Conservation (phyloP, 1,140 invertebrate genomes). For the Magallana gigas region DNA sequence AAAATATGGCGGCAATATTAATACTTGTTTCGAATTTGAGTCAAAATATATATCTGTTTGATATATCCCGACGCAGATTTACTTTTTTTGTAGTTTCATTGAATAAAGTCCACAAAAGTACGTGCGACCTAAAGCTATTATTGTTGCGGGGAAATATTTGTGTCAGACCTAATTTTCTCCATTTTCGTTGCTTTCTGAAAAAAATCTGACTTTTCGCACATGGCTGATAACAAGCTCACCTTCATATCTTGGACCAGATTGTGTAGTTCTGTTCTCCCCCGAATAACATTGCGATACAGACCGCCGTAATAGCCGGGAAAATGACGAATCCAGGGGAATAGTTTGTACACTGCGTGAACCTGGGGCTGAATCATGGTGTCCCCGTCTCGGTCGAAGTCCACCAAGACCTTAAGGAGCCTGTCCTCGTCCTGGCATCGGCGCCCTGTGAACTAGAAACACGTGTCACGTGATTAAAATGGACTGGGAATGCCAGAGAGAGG, state of each 20-base stretch:
- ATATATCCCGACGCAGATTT: too few relatives aligned
- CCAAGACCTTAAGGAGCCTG: conserved; percentile 16
- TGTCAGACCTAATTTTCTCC: too few relatives aligned
- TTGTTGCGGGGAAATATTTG: too few relatives aligned
- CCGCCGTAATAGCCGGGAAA: conserved; percentile 44
- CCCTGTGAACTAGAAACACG: conserved; percentile 46
- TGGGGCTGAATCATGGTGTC: conserved; percentile 57
- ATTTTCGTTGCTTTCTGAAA: too few relatives aligned
- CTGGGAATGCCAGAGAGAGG: too few relatives aligned
- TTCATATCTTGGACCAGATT: conserved; percentile 39
- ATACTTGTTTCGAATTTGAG: too few relatives aligned
- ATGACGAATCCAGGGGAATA: conserved; percentile 57
- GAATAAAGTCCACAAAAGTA: too few relatives aligned
- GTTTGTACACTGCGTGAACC: conserved; percentile 44
- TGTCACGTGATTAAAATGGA: too few relatives aligned
- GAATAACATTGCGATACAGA: conserved; percentile 36
- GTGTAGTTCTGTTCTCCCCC: conserved; percentile 18
- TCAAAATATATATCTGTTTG: too few relatives aligned
- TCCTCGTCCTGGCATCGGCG: conserved; percentile 14
- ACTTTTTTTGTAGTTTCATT: too few relatives aligned
- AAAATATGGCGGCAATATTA: too few relatives aligned
- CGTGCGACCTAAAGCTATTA: too few relatives aligned
- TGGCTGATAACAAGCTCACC: neutral
- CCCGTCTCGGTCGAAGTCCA: conserved; percentile 49
- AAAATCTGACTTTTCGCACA: neutral